Conservation (phyloP, 2,888 invertebrate genomes). For the Sceliomorpha sp. region DNA sequence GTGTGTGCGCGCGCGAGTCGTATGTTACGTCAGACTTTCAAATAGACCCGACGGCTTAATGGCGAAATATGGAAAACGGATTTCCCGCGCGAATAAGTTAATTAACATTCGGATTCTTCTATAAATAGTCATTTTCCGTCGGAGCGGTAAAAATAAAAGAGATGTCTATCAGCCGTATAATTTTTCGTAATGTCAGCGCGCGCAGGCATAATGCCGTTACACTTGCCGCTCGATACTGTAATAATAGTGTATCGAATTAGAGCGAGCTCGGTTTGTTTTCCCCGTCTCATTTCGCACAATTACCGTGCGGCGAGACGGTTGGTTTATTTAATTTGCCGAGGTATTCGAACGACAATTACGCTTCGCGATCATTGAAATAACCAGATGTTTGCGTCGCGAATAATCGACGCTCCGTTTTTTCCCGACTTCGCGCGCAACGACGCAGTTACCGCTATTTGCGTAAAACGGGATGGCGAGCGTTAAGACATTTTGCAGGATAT, state of each 20-base stretch:
- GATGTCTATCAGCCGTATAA: too few relatives aligned
- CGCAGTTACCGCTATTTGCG: neutral
- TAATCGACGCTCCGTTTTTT: constrained; percentile 46
- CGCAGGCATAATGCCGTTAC: too few relatives aligned
- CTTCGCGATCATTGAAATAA: constrained; percentile 42
- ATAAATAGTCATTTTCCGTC: too few relatives aligned
- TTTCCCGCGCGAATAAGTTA: too few relatives aligned
- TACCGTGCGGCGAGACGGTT: constrained; percentile 44
- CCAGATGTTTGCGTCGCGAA: constrained; percentile 32
- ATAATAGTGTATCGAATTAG: constrained; percentile 47
- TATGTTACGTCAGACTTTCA: too few relatives aligned
- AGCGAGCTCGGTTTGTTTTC: constrained; percentile 38
- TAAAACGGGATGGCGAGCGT: constrained; percentile 19
- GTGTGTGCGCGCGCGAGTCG: too few relatives aligned
- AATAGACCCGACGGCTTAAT: too few relatives aligned
- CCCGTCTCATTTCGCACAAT: constrained; percentile 49
- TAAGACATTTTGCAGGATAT: constrained; percentile 12
- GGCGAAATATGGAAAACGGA: too few relatives aligned
- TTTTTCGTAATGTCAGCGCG: too few relatives aligned
- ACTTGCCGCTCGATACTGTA: constrained; percentile 12
- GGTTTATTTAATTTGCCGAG: constrained; percentile 51
- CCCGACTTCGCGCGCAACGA: constrained; percentile 4
- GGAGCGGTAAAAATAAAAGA: too few relatives aligned
- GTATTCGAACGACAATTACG: constrained; percentile 48
- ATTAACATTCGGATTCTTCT: too few relatives aligned